phyloP scores from a whole-genome alignment of 2,888 invertebrate species.

The Helicoverpa assulta region DNA sequence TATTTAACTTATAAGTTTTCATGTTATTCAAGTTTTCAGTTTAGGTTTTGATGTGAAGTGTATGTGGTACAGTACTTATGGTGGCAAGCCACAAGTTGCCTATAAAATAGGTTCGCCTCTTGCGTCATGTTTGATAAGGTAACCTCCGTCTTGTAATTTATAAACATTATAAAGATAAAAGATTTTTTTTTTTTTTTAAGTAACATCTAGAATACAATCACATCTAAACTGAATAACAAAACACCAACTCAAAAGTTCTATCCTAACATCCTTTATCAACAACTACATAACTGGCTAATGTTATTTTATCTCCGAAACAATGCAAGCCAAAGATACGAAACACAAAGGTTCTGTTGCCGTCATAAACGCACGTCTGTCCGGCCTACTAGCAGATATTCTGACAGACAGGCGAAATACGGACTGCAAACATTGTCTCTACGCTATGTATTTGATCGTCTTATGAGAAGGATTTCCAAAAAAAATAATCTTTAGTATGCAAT shows the following conservation, averaged over 20 bases:
- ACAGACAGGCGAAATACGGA: constrained; percentile 25
- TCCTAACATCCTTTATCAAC: not conserved
- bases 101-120: no score
- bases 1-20: no score
- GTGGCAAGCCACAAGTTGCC: no score
- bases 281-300: not conserved
- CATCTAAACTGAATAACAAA: not conserved
- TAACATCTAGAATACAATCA: no score
- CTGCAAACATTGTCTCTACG: constrained; percentile 8
- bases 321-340: constrained; percentile 6
- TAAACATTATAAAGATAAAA: no score
- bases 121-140: no score
- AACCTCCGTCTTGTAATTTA: no score
- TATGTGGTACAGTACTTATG: no score
- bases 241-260: not conserved
- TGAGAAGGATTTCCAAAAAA: not conserved
- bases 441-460: constrained; percentile 8
- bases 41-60: no score
- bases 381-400: constrained; percentile 29
- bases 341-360: constrained; percentile 21
- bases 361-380: constrained; percentile 12
- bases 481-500: no score
- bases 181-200: no score
- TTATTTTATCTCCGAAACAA: constrained; percentile 2
- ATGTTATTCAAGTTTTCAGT: no score